A percentile compares a stretch with the other conserved stretches of the same genome.
Evolutionary conservation across 2,113 vertebrate species (phyloP).

Genomic region (Geothlypis trichas): DNA sequence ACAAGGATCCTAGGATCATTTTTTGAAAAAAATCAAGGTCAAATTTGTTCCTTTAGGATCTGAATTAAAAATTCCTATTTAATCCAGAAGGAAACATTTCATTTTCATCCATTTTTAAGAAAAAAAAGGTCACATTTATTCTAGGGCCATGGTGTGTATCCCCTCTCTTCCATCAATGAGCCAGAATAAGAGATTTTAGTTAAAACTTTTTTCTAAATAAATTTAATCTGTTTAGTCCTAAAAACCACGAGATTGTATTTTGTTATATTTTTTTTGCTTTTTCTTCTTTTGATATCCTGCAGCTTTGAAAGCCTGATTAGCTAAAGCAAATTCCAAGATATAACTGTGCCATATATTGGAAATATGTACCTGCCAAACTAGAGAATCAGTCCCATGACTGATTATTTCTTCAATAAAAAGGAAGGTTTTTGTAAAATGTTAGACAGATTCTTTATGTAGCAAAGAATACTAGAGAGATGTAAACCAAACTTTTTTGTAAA

Average conservation of each 20-base stretch:
- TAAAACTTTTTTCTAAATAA: background rate
- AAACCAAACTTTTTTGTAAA: background rate
- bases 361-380: background rate
- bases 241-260: background rate
- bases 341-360: background rate
- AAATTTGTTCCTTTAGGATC: background rate
- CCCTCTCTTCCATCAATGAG: background rate
- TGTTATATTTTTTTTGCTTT: background rate
- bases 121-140: background rate
- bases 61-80: background rate
- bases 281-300: background rate
- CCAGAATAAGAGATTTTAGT: background rate
- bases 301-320: background rate
- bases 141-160: background rate
- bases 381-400: background rate
- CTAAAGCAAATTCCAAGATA: background rate
- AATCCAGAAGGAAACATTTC: background rate
- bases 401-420: background rate
- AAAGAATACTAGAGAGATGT: background rate
- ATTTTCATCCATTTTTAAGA: background rate
- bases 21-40: background rate
- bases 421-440: background rate
- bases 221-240: background rate
- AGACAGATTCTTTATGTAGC: background rate
- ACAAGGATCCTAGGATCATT: background rate